These are phyloP conservation scores for Protobothrops flavoviridis DNA, from an alignment of 2,113 vertebrate genomes.

Conservation along the genomic window DNA sequence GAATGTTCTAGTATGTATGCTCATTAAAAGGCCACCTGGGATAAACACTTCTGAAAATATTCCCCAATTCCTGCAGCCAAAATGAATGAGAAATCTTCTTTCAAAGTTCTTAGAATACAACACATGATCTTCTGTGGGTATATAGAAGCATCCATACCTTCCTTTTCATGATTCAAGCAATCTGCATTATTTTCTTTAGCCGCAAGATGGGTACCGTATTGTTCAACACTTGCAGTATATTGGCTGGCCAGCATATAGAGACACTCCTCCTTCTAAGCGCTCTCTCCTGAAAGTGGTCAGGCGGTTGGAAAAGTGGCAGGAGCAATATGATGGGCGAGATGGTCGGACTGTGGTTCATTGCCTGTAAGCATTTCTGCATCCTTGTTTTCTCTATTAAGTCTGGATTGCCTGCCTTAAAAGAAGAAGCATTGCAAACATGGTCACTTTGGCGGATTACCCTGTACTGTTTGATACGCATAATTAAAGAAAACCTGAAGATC, in stretches of 20 bases:
- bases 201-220: conserved; percentile 93
- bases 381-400: rapidly evolving
- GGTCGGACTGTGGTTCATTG: conserved; percentile 95
- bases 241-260: conserved; percentile 95
- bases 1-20: rapidly evolving
- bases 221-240: conserved; percentile 99
- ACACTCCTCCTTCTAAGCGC: conserved; percentile 92
- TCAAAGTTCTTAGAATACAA: background rate
- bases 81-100: background rate
- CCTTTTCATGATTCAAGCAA: background rate
- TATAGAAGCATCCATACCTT: rapidly evolving
- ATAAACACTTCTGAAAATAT: background rate
- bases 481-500: background rate
- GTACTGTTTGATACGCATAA: background rate
- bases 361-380: conserved; percentile 78
- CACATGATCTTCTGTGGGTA: background rate
- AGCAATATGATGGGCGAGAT: conserved; percentile 92
- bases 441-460: background rate
- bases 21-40: background rate
- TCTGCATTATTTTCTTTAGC: conserved; percentile 70
- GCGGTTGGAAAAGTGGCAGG: conserved; percentile 94
- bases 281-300: conserved; percentile 92
- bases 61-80: background rate
- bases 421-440: background rate
- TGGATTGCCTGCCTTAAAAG: background rate